Conservation (phyloP, 1,140 invertebrate genomes). For the Tetranychus urticae region DNA sequence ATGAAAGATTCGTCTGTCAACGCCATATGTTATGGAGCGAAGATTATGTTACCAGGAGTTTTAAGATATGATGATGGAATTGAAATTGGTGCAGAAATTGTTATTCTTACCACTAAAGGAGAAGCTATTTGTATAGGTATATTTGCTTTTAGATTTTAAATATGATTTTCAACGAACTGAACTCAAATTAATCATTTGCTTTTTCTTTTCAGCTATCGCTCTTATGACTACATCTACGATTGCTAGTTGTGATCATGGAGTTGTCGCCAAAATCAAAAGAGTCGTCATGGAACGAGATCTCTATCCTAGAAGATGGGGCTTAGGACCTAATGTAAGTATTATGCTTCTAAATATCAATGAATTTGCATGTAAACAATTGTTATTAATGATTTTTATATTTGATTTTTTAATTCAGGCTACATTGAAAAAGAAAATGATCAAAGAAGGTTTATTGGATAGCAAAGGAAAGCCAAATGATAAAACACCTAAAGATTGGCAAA, state of each 20-base stretch:
- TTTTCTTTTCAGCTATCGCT: conserved; percentile 48
- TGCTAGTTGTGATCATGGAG: conserved; percentile 84
- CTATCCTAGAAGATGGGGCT: conserved; percentile 92
- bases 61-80: conserved; percentile 92
- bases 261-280: conserved; percentile 90
- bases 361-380: not conserved
- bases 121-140: conserved; percentile 74
- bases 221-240: conserved; percentile 98
- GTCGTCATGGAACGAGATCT: conserved; percentile 99
- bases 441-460: conserved; percentile 76
- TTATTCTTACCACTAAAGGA: conserved; percentile 93
- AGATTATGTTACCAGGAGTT: conserved; percentile 83
- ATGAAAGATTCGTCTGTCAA: conserved; percentile 96
- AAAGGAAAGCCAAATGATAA: conserved; percentile 92
- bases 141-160: no score
- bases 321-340: conserved; percentile 38
- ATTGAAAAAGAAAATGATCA: conserved; percentile 72
- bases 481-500: conserved; percentile 32
- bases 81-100: conserved; percentile 90
- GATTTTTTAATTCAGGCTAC: conserved; percentile 31
- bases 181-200: not conserved
- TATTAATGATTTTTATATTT: not conserved
- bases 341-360: not conserved
- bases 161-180: not conserved
- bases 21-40: conserved; percentile 93